phyloP scores from a whole-genome alignment of 2,113 vertebrate species.

The Nothobranchius furzeri region DNA sequence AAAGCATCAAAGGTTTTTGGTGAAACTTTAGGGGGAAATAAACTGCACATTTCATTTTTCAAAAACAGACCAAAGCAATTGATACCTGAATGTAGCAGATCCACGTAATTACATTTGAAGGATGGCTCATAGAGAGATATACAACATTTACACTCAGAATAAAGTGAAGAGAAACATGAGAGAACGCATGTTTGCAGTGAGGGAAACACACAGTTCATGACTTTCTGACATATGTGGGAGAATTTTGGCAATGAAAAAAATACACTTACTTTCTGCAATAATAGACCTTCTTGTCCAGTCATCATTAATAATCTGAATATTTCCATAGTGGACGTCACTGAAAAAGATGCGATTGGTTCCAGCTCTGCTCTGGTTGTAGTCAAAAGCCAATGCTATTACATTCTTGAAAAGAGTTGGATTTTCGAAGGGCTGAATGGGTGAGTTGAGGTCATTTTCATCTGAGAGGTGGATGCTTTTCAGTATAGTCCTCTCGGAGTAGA shows the following conservation, averaged over 20 bases:
- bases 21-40: background rate
- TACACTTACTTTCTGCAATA: slow-evolving; percentile 91
- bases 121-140: background rate
- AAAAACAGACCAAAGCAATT: background rate
- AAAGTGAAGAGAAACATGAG: background rate
- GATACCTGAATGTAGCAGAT: background rate
- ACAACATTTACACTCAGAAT: background rate
- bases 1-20: slow-evolving; percentile 1
- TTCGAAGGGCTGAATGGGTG: slow-evolving; percentile 91
- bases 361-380: slow-evolving; percentile 85
- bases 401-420: slow-evolving; percentile 94
- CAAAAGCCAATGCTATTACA: slow-evolving; percentile 91
- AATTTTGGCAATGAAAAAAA: background rate
- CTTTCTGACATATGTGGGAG: background rate
- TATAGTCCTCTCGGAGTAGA: slow-evolving; percentile 96
- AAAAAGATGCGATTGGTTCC: slow-evolving; percentile 95
- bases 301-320: slow-evolving; percentile 96
- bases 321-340: slow-evolving; percentile 95
- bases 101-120: background rate
- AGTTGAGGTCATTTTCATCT: slow-evolving; percentile 95
- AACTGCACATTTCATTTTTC: background rate
- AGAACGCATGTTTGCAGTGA: background rate
- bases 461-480: slow-evolving; percentile 97
- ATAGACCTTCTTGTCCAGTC: slow-evolving; percentile 91
- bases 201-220: background rate